Evolutionary conservation across 2,888 invertebrate genomes (phyloP).

Genomic region (Stenolophus ochropezus): DNA sequence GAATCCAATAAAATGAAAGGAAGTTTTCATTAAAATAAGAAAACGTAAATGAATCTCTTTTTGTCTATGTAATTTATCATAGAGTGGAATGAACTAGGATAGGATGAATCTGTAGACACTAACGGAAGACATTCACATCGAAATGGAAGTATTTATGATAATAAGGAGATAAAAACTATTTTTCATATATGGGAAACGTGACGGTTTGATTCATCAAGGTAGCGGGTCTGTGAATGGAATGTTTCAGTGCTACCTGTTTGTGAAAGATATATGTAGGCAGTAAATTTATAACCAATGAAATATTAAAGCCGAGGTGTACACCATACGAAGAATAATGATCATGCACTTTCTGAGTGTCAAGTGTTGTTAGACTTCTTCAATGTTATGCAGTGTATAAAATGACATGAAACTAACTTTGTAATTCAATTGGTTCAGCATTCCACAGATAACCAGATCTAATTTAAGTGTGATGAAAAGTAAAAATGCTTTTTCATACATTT

Average conservation of each 20-base stretch:
- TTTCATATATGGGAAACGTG: not conserved
- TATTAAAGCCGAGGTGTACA: not conserved
- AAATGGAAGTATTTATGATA: conserved; percentile 17
- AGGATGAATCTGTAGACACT: no score
- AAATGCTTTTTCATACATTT: no score
- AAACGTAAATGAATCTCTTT: no score
- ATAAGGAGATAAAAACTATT: conserved; percentile 1
- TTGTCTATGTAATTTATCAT: no score
- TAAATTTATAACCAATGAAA: not conserved
- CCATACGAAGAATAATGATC: not conserved
- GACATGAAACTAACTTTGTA: not conserved
- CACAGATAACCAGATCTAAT: not conserved
- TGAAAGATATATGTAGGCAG: not conserved
- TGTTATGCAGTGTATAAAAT: not conserved
- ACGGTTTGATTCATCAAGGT: not conserved
- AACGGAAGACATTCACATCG: not conserved
- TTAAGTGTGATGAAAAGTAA: not conserved
- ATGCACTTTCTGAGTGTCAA: no score
- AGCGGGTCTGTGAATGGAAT: not conserved
- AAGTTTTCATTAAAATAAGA: no score
- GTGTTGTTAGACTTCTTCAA: not conserved
- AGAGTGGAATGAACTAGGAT: no score
- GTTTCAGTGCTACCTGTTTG: not conserved
- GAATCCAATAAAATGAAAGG: no score
- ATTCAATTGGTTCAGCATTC: not conserved